Conservation (phyloP, 2,113 vertebrate genomes). For the Brachypteracias leptosomus region DNA sequence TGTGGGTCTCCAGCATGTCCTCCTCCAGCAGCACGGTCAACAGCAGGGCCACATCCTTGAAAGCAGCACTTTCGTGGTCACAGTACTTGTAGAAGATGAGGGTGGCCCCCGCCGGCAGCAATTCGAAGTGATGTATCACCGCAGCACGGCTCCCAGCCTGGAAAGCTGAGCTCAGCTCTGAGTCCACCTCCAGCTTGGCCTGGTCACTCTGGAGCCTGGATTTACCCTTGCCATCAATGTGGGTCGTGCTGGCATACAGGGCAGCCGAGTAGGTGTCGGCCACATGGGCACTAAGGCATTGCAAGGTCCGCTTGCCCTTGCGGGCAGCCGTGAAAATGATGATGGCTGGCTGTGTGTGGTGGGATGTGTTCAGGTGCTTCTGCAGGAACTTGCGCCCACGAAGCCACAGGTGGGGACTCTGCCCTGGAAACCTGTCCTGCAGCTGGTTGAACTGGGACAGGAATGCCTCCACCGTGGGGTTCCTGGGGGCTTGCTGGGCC, state of each 20-base stretch:
- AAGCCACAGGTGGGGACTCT: constrained; percentile 83
- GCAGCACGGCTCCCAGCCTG: constrained; percentile 77
- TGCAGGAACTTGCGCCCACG: constrained; percentile 81
- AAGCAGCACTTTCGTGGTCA: constrained; percentile 91
- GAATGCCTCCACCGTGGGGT: constrained; percentile 67
- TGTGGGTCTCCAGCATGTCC: constrained; percentile 62
- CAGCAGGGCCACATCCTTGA: constrained; percentile 85
- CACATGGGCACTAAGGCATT: constrained; percentile 80
- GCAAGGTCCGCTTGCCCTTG: constrained; percentile 76
- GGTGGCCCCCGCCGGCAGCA: constrained; percentile 87
- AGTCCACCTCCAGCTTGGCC: constrained; percentile 86
- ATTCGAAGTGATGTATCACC: constrained; percentile 86
- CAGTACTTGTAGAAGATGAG: constrained; percentile 98
- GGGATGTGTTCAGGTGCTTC: constrained; percentile 79
- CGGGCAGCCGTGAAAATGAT: constrained; percentile 84
- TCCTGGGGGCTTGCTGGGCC: constrained; percentile 8
- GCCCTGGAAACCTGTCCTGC: constrained; percentile 77
- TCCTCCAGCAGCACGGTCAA: constrained; percentile 88
- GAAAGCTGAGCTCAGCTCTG: constrained; percentile 80
- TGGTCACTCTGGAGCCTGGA: constrained; percentile 76
- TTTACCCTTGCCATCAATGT: constrained; percentile 74
- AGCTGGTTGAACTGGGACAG: constrained; percentile 73
- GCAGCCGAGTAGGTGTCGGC: constrained; percentile 77
- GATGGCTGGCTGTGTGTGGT: constrained; percentile 83
- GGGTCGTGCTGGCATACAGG: constrained; percentile 70